A percentile compares a stretch with the other conserved stretches of the same genome.
These are phyloP conservation scores for Stictocephala bisonia DNA, from an alignment of 2,888 invertebrate genomes.

Conservation along the genomic window DNA sequence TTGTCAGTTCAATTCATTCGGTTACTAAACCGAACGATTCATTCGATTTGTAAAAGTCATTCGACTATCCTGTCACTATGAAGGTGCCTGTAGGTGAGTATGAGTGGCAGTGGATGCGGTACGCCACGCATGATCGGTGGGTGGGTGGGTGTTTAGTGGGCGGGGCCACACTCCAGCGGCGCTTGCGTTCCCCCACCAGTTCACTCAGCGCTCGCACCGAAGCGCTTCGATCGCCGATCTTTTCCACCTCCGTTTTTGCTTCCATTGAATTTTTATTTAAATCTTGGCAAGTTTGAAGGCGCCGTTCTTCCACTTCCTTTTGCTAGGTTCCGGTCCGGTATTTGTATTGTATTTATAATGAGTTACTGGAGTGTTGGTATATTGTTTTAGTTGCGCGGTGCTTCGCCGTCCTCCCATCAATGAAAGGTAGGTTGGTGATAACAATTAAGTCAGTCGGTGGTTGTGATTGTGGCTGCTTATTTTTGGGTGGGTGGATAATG, in stretches of 20 bases:
- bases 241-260: conserved; percentile 28
- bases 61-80: too few species aligned
- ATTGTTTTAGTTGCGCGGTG: background rate
- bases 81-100: too few species aligned
- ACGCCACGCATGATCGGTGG: background rate
- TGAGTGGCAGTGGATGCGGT: too few species aligned
- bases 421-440: conserved; percentile 36
- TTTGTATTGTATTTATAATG: conserved; percentile 37
- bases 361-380: conserved; percentile 21
- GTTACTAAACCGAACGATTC: too few species aligned
- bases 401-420: background rate
- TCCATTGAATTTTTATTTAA: conserved; percentile 43
- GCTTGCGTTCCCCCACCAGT: conserved; percentile 11
- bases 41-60: too few species aligned
- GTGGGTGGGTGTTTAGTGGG: conserved; percentile 9
- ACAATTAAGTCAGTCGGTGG: too few species aligned
- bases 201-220: background rate
- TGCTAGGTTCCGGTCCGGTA: conserved; percentile 34
- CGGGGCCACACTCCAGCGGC: background rate
- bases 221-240: conserved; percentile 16
- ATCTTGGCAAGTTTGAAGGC: conserved; percentile 39
- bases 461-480: too few species aligned
- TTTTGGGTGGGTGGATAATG: too few species aligned
- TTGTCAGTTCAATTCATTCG: too few species aligned
- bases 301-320: conserved; percentile 32